These are phyloP conservation scores for Tachycineta bicolor DNA, from an alignment of 2,113 vertebrate species.

Conservation along the genomic window DNA sequence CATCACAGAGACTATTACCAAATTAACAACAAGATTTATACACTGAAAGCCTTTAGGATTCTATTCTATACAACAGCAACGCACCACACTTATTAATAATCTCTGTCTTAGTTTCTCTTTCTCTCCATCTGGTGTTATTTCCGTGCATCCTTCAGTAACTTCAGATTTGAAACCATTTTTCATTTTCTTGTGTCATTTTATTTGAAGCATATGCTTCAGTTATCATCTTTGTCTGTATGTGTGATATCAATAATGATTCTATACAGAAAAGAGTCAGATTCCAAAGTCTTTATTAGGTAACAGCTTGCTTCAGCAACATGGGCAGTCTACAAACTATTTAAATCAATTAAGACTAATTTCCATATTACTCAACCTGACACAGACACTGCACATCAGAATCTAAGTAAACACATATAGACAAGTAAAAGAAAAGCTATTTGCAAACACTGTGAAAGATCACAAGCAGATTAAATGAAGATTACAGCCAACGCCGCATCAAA, in stretches of 20 bases:
- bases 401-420: background rate
- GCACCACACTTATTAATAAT: background rate
- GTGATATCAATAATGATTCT: constrained; percentile 43
- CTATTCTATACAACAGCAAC: background rate
- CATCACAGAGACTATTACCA: background rate
- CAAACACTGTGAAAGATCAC: background rate
- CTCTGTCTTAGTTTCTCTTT: constrained; percentile 21
- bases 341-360: constrained; percentile 45
- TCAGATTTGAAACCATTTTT: constrained; percentile 42
- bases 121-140: constrained; percentile 53
- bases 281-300: constrained; percentile 40
- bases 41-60: background rate
- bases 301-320: constrained; percentile 28
- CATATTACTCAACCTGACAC: constrained; percentile 25
- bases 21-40: background rate
- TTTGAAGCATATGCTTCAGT: constrained; percentile 52
- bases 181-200: constrained; percentile 33
- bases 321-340: constrained; percentile 57
- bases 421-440: background rate
- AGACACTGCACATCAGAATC: background rate
- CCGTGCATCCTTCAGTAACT: background rate
- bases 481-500: fast-evolving
- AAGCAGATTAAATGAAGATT: background rate
- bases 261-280: constrained; percentile 34
- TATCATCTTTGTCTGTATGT: constrained; percentile 52